Conservation (phyloP, 92 coral and sea anemone genomes). For the Umimayanthus kanabou region DNA sequence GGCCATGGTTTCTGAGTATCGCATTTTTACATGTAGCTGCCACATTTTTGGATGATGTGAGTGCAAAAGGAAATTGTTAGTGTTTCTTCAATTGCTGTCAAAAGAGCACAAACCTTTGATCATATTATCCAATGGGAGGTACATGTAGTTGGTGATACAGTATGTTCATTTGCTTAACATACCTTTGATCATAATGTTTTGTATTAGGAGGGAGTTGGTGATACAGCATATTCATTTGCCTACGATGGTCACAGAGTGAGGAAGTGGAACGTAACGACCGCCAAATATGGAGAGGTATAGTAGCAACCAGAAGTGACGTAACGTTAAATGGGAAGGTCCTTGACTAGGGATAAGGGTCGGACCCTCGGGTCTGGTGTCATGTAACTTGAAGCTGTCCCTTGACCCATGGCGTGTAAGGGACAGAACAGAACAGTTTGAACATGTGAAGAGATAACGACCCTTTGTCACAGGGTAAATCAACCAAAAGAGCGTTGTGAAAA, state of each 20-base stretch:
- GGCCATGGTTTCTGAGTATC: too few relatives aligned
- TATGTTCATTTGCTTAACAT: slow-evolving; percentile 83
- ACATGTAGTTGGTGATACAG: slow-evolving; percentile 97
- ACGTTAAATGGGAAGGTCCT: not conserved
- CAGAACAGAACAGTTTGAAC: not conserved
- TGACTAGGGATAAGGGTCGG: not conserved
- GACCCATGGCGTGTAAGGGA: not conserved
- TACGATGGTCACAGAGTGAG: slow-evolving; percentile 98
- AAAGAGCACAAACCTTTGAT: too few relatives aligned
- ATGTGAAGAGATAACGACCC: too few relatives aligned
- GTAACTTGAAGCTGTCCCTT: not conserved
- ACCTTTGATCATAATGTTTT: not conserved
- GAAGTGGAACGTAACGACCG: slow-evolving; percentile 94
- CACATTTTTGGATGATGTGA: too few relatives aligned
- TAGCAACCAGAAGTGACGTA: not conserved
- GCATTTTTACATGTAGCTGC: too few relatives aligned
- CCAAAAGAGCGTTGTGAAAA: too few relatives aligned
- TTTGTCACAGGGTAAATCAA: too few relatives aligned
- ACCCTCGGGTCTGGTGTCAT: slow-evolving; percentile 1
- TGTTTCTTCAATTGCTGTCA: too few relatives aligned
- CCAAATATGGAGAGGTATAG: slow-evolving; percentile 93
- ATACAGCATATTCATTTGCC: slow-evolving; percentile 92
- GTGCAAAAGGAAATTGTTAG: too few relatives aligned
- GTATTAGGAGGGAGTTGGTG: slow-evolving; percentile 95
- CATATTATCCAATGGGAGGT: too few relatives aligned